A percentile compares a stretch with the other conserved stretches of the same genome.
phyloP scores from a whole-genome alignment of 2,797 vertebrate species.

The Takifugu rubripes region DNA sequence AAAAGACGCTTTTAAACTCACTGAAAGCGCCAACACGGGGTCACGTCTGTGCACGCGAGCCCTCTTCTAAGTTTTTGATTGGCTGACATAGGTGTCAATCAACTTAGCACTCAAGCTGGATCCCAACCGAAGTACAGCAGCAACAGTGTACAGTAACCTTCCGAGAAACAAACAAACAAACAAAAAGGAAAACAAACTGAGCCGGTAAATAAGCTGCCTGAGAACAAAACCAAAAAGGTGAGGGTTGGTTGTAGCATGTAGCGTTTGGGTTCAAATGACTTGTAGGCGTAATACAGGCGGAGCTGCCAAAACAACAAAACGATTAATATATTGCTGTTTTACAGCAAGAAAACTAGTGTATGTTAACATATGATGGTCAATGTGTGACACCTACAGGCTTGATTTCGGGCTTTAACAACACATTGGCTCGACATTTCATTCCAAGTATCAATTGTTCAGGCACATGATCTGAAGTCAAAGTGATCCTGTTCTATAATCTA shows the following conservation, averaged over 20 bases:
- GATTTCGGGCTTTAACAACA: too few relatives aligned
- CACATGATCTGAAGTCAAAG: too few relatives aligned
- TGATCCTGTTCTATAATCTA: too few relatives aligned
- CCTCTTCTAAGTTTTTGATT: constrained; percentile 27
- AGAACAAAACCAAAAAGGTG: constrained; percentile 63
- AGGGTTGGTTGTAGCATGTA: neutral
- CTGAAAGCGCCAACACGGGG: constrained; percentile 18
- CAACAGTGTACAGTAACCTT: neutral
- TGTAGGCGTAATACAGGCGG: constrained; percentile 57
- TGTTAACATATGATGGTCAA: too few relatives aligned
- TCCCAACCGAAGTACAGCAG: neutral
- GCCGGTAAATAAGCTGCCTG: constrained; percentile 66
- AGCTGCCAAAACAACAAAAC: constrained; percentile 7
- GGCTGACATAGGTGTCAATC: constrained; percentile 39
- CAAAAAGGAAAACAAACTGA: neutral
- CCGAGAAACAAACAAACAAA: neutral
- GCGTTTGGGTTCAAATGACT: constrained; percentile 53
- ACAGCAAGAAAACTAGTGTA: too few relatives aligned
- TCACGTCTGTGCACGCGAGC: constrained; percentile 16
- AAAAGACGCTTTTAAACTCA: neutral
- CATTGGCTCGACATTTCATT: too few relatives aligned
- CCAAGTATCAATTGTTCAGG: too few relatives aligned
- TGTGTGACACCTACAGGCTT: too few relatives aligned
- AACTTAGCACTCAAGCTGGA: constrained; percentile 21
- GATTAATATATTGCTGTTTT: too few relatives aligned